Percentiles rank a stretch among this genome's conserved stretches.
phyloP scores from a whole-genome alignment of 1,140 invertebrate species.

The Sycophila sp. region DNA sequence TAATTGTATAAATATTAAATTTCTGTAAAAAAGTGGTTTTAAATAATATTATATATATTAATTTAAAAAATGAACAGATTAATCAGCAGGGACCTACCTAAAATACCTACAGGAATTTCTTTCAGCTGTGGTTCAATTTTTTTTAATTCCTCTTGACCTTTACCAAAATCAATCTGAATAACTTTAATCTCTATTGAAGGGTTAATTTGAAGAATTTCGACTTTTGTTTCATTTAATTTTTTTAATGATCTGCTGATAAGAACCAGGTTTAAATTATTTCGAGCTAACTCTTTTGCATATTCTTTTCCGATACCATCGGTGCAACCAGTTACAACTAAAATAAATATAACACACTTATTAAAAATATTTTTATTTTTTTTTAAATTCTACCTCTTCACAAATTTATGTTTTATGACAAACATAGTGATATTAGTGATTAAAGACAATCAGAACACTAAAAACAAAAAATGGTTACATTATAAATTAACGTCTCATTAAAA shows the following conservation, averaged over 20 bases:
- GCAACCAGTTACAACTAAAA: constrained; percentile 85
- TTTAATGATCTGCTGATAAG: constrained; percentile 83
- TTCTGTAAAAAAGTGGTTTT: no score
- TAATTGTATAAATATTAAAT: no score
- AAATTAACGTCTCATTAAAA: no score
- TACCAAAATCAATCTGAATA: constrained; percentile 83
- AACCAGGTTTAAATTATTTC: constrained; percentile 82
- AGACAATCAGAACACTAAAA: no score
- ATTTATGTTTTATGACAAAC: no score
- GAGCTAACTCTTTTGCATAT: constrained; percentile 86
- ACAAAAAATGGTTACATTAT: no score
- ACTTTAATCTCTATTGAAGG: constrained; percentile 66
- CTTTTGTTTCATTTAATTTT: constrained; percentile 78
- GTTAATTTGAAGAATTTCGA: constrained; percentile 76
- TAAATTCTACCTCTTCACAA: no score
- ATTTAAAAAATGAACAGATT: no score
- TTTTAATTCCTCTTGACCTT: constrained; percentile 75
- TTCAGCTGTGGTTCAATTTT: constrained; percentile 75
- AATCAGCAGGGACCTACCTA: no score
- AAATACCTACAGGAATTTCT: constrained; percentile 80
- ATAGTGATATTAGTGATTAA: no score
- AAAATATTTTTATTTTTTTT: not conserved
- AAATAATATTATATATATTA: no score
- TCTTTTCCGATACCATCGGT: constrained; percentile 95
- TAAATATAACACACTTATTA: not conserved